Conservation (phyloP, 2,113 vertebrate species). For the Amphiprion percula region DNA sequence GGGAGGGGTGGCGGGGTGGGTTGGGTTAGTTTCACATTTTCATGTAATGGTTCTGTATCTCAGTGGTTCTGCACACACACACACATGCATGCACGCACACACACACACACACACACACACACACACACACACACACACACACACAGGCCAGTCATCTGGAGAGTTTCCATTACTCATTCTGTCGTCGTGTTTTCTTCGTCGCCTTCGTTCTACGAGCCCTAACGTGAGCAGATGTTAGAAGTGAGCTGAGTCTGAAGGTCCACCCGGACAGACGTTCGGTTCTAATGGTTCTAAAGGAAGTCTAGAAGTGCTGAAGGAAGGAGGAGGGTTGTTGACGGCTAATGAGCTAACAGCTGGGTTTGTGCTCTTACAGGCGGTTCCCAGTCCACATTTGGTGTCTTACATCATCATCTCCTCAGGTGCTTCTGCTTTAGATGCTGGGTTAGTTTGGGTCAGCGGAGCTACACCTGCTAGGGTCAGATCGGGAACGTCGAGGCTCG, state of each 20-base stretch:
- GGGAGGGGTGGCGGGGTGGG: neutral
- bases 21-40: slow-evolving; percentile 50
- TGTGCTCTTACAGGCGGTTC: neutral
- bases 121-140: slow-evolving; percentile 40
- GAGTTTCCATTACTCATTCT: slow-evolving; percentile 12
- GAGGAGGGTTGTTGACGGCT: neutral
- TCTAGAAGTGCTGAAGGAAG: neutral
- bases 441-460: neutral
- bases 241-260: no score
- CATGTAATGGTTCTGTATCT: slow-evolving; percentile 56
- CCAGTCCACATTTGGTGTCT: neutral
- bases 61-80: slow-evolving; percentile 57
- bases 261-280: no score
- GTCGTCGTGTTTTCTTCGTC: slow-evolving; percentile 27
- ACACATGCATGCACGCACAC: slow-evolving; percentile 12
- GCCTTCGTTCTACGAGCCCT: slow-evolving; percentile 1
- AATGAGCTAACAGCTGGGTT: neutral
- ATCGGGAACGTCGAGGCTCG: no score
- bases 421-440: slow-evolving; percentile 17
- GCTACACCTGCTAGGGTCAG: neutral
- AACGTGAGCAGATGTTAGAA: slow-evolving; percentile 52
- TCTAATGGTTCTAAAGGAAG: neutral
- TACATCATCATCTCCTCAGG: slow-evolving; percentile 16
- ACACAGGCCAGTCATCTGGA: slow-evolving; percentile 18
- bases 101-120: slow-evolving; percentile 34